A percentile compares a stretch with the other conserved stretches of the same genome.
phyloP scores from a whole-genome alignment of 2,888 invertebrate genomes.

The Vesta saturnalis region DNA sequence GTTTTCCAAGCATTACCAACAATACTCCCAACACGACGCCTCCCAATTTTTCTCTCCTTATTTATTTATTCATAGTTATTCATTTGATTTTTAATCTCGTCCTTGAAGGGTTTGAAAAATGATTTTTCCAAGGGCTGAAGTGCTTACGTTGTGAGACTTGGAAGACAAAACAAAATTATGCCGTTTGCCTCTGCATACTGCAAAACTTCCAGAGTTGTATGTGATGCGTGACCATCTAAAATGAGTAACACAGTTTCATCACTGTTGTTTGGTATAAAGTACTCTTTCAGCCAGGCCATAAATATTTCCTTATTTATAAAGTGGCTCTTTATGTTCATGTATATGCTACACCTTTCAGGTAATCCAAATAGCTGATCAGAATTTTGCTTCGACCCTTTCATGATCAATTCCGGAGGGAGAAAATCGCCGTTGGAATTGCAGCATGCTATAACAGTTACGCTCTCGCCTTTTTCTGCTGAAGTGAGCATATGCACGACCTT shows the following conservation, averaged over 20 bases:
- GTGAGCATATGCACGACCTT: conserved; percentile 47
- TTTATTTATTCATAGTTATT: too few species aligned
- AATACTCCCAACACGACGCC: too few species aligned
- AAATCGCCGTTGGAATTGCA: conserved; percentile 46
- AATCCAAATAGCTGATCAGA: conserved; percentile 37
- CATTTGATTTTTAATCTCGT: too few species aligned
- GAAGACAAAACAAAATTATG: neutral
- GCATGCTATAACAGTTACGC: conserved; percentile 50
- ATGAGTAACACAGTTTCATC: neutral
- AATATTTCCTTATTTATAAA: conserved; percentile 28
- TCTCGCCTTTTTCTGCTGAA: conserved; percentile 50
- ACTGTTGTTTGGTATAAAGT: neutral
- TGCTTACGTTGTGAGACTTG: neutral
- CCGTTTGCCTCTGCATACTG: neutral
- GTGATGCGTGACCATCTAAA: neutral
- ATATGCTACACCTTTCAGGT: conserved; percentile 39
- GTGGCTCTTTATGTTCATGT: conserved; percentile 43
- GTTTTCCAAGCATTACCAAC: too few species aligned
- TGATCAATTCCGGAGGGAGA: conserved; percentile 44
- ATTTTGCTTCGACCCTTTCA: conserved; percentile 35
- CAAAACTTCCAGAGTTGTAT: neutral
- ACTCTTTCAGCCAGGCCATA: neutral
- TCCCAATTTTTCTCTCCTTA: too few species aligned
- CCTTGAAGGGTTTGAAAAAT: too few species aligned
- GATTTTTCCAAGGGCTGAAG: neutral